Conservation (phyloP, 2,113 vertebrate genomes). For the Etheostoma spectabile region DNA sequence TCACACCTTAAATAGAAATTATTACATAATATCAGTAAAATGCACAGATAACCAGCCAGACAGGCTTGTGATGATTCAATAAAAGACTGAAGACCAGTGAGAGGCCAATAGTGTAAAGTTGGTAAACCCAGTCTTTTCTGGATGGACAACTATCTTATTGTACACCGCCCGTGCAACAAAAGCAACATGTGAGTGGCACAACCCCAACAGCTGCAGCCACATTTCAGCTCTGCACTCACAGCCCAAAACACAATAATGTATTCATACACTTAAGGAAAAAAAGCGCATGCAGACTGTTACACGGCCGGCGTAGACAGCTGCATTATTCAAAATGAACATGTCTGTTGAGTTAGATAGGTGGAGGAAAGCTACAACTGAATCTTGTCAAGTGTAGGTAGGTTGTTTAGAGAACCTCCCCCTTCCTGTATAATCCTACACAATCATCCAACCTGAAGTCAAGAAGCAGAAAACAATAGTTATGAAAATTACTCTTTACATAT, state of each 20-base stretch:
- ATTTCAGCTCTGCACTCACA: background rate
- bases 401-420: background rate
- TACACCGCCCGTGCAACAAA: background rate
- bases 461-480: background rate
- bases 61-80: too few relatives aligned
- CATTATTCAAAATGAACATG: background rate
- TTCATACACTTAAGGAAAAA: too few relatives aligned
- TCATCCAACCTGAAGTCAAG: background rate
- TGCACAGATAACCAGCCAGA: too few relatives aligned
- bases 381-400: background rate
- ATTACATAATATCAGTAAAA: too few relatives aligned
- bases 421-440: background rate
- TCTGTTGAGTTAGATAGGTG: background rate
- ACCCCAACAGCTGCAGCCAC: constrained; percentile 5
- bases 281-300: too few relatives aligned
- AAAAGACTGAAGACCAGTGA: too few relatives aligned
- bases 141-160: background rate
- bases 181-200: background rate
- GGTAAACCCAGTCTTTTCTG: background rate
- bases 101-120: too few relatives aligned
- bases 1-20: too few relatives aligned
- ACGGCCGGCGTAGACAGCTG: background rate
- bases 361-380: background rate
- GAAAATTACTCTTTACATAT: too few relatives aligned
- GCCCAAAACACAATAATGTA: background rate